phyloP scores from a whole-genome alignment of 2,888 invertebrate genomes.

The Anarsia innoxiella region DNA sequence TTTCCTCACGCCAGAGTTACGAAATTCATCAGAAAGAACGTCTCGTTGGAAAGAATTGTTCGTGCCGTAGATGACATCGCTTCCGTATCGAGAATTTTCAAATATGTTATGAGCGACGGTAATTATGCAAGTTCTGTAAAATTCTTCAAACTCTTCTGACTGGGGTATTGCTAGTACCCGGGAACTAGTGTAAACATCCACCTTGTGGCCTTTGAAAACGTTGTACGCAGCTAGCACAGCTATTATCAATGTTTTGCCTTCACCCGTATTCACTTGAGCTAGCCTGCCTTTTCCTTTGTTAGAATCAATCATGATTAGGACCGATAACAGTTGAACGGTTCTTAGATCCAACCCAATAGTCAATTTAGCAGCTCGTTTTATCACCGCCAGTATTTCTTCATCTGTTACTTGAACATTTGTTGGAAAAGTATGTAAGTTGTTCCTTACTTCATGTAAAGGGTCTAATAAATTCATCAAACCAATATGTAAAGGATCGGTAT shows the following conservation, averaged over 20 bases:
- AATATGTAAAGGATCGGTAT: no score
- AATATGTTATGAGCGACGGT: slow-evolving; percentile 1
- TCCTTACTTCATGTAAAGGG: no score
- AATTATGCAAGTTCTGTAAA: slow-evolving; percentile 4
- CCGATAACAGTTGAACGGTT: slow-evolving; percentile 13
- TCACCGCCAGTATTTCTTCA: slow-evolving; percentile 12
- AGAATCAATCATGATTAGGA: slow-evolving; percentile 13
- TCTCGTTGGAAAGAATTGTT: slow-evolving; percentile 15
- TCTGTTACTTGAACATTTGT: background rate
- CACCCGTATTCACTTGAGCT: slow-evolving; percentile 17
- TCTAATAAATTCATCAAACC: no score
- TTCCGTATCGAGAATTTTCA: slow-evolving; percentile 7
- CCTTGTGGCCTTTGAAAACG: slow-evolving; percentile 12
- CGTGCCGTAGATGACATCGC: slow-evolving; percentile 15
- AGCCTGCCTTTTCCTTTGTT: slow-evolving; percentile 13
- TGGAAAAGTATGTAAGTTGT: no score
- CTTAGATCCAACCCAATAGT: slow-evolving; percentile 5
- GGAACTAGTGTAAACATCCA: slow-evolving; percentile 16
- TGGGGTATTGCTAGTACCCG: slow-evolving; percentile 15
- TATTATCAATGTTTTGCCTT: slow-evolving; percentile 17
- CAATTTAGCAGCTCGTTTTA: slow-evolving; percentile 5
- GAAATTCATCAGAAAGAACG: slow-evolving; percentile 14
- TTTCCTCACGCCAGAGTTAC: slow-evolving; percentile 11
- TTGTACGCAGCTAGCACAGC: slow-evolving; percentile 14
- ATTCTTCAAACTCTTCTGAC: slow-evolving; percentile 8